Percentiles rank a stretch among this genome's conserved stretches.
phyloP scores from a whole-genome alignment of 2,888 invertebrate genomes.

The Carpatolechia fugitivella region DNA sequence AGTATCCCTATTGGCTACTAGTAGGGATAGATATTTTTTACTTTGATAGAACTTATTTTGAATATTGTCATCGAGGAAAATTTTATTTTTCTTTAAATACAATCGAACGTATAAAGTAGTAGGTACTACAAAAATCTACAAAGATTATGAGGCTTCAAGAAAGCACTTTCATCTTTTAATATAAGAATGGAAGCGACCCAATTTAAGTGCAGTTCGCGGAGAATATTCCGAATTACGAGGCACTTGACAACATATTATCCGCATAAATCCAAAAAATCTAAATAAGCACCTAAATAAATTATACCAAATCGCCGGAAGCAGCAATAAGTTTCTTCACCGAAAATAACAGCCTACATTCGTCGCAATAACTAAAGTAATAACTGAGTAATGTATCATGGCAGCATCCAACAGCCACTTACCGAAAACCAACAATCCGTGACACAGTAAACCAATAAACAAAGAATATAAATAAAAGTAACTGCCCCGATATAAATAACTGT shows the following conservation, averaged over 20 bases:
- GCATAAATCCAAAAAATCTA: constrained; percentile 1
- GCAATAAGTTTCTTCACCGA: background rate
- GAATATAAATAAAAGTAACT: constrained; percentile 71
- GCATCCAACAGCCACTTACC: constrained; percentile 50
- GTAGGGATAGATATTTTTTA: no score
- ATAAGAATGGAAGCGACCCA: no score
- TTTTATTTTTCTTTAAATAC: no score
- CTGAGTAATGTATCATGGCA: constrained; percentile 1
- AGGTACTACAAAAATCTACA: no score
- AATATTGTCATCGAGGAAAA: no score
- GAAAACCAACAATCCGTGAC: constrained; percentile 60
- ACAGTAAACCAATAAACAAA: constrained; percentile 71
- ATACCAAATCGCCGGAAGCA: background rate
- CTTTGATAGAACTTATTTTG: no score
- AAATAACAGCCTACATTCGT: constrained; percentile 6
- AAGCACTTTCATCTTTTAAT: no score
- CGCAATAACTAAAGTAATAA: constrained; percentile 8
- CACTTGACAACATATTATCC: background rate
- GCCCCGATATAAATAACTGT: constrained; percentile 58
- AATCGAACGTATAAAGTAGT: no score
- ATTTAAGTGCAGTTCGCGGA: background rate
- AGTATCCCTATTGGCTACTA: no score
- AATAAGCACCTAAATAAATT: constrained; percentile 6
- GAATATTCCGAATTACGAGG: background rate
- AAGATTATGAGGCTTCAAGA: no score